phyloP scores from a whole-genome alignment of 2,113 vertebrate species.

The Mormyrus iriodes region DNA sequence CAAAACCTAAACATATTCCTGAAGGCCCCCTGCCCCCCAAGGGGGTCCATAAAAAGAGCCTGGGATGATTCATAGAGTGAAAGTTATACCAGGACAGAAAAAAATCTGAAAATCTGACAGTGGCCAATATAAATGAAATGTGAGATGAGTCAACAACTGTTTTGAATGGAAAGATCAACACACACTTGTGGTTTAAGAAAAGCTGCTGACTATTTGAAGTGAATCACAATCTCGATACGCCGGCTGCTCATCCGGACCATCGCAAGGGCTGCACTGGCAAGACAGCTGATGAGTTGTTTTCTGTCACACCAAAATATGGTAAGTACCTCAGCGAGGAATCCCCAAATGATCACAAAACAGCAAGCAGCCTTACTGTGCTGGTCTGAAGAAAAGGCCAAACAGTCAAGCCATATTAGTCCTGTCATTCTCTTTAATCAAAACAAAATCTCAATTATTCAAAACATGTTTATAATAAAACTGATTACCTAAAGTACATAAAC shows the following conservation, averaged over 20 bases:
- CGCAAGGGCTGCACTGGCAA: background rate
- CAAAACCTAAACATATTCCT: slow-evolving; percentile 4
- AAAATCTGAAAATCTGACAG: slow-evolving; percentile 13
- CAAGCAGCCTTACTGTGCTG: background rate
- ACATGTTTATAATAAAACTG: background rate
- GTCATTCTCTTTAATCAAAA: background rate
- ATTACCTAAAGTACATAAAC: background rate
- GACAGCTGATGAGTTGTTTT: slow-evolving; percentile 1
- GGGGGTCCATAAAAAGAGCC: slow-evolving; percentile 12
- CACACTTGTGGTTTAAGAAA: slow-evolving; percentile 10
- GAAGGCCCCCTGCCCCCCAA: background rate
- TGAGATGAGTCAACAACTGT: slow-evolving; percentile 11
- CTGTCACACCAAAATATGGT: background rate
- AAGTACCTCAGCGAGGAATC: background rate
- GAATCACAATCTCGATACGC: background rate
- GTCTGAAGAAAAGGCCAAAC: background rate
- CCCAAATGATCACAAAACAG: background rate
- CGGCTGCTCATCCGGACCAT: background rate
- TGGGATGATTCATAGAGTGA: slow-evolving; percentile 4
- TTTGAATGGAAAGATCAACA: slow-evolving; percentile 3
- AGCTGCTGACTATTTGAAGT: background rate
- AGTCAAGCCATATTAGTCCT: background rate
- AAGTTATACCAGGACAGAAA: slow-evolving; percentile 17
- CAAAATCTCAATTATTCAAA: background rate
- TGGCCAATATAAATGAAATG: slow-evolving; percentile 11